These are phyloP conservation scores for Aphidius colemani DNA, from an alignment of 2,888 invertebrate genomes.

Conservation along the genomic window DNA sequence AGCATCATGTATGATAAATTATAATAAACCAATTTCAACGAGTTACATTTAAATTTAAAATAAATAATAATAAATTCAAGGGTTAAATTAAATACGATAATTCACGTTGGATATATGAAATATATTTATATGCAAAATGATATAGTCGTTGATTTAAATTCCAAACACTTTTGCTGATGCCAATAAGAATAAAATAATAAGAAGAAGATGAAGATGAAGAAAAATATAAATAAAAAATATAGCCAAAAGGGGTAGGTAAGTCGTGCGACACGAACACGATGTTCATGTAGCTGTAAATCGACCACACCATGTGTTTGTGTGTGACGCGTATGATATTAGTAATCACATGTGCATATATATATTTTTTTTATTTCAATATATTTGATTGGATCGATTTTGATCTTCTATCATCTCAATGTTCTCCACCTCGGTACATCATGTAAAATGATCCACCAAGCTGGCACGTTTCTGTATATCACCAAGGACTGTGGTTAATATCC, in stretches of 20 bases:
- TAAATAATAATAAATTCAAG: no score
- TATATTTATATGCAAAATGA: no score
- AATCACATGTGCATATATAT: constrained; percentile 34
- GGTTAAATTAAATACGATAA: no score
- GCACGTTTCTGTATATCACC: constrained; percentile 25
- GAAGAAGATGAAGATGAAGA: no score
- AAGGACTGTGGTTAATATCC: constrained; percentile 56
- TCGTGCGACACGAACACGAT: constrained; percentile 31
- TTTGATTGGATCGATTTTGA: constrained; percentile 21
- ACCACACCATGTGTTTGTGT: constrained; percentile 40
- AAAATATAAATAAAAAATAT: no score
- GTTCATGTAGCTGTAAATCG: constrained; percentile 50
- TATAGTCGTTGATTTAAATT: no score
- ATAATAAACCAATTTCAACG: no score
- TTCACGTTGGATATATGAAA: no score
- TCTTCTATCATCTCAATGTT: constrained; percentile 38
- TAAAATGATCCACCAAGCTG: constrained; percentile 32
- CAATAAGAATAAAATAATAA: no score
- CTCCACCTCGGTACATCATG: constrained; percentile 24
- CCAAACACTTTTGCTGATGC: no score
- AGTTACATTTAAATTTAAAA: no score
- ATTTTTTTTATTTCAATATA: constrained; percentile 20
- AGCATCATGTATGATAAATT: no score
- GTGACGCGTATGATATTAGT: constrained; percentile 32
- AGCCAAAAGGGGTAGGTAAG: constrained; percentile 23